Percentiles rank a stretch among this genome's conserved stretches.
Conservation (phyloP, 1,140 invertebrate genomes). For the Spodoptera litura region DNA sequence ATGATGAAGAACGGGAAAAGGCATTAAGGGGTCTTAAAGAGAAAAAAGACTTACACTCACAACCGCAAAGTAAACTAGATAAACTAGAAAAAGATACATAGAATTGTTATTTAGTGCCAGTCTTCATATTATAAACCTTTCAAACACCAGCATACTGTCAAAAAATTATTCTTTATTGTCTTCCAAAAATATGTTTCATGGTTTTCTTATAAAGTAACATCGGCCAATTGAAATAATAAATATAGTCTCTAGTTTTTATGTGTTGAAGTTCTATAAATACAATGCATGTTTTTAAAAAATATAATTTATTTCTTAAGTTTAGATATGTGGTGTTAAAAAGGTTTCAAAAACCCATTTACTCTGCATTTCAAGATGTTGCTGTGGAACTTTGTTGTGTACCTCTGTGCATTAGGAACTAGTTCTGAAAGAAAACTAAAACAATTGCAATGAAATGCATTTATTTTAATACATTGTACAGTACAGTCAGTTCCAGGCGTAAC, state of each 20-base stretch:
- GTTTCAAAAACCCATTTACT: not conserved
- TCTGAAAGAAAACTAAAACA: constrained; percentile 25
- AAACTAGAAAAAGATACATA: constrained; percentile 75
- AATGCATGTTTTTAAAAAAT: too few species aligned
- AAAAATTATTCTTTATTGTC: too few species aligned
- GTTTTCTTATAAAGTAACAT: too few species aligned
- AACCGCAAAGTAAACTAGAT: constrained; percentile 67
- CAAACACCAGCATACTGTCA: too few species aligned
- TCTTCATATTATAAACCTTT: constrained; percentile 67
- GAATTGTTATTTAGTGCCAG: constrained; percentile 62
- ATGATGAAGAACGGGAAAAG: constrained; percentile 82
- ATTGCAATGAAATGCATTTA: constrained; percentile 40
- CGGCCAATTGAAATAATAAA: too few species aligned
- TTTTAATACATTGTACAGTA: constrained; percentile 45
- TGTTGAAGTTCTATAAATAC: too few species aligned
- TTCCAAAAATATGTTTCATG: too few species aligned
- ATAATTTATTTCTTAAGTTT: too few species aligned
- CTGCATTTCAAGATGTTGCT: constrained; percentile 34
- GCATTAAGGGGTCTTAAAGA: constrained; percentile 71
- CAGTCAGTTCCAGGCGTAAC: constrained; percentile 22
- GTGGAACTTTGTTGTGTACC: constrained; percentile 19
- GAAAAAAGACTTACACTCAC: constrained; percentile 63
- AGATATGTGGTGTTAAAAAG: too few species aligned
- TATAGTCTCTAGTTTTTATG: too few species aligned
- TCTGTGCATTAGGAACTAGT: constrained; percentile 26